Evolutionary conservation across 2,113 vertebrate species (phyloP).

Genomic region (Toxotes chatareus): DNA sequence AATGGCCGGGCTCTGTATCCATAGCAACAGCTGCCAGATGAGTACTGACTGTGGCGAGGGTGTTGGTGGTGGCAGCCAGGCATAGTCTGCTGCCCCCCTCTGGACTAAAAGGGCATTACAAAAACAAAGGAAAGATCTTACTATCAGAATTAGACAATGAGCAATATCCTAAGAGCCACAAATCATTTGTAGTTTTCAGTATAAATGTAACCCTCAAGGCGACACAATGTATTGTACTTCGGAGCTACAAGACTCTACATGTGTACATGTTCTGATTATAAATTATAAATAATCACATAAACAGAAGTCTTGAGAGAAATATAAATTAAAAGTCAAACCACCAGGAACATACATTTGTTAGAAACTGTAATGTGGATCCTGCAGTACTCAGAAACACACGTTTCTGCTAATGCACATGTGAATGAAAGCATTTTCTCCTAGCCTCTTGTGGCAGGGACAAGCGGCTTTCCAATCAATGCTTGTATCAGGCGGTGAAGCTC

Average conservation of each 20-base stretch:
- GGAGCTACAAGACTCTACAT: background rate
- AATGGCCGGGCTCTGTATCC: constrained; percentile 82
- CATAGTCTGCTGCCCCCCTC: constrained; percentile 86
- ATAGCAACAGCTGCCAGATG: constrained; percentile 90
- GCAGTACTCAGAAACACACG: background rate
- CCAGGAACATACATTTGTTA: background rate
- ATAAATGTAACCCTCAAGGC: background rate
- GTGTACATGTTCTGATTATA: background rate
- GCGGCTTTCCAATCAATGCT: constrained; percentile 37
- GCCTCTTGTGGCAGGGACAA: background rate
- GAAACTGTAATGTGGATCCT: background rate
- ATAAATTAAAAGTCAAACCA: background rate
- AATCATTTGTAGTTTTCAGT: background rate
- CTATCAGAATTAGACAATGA: background rate
- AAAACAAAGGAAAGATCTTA: constrained; percentile 53
- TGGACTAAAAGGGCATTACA: constrained; percentile 76
- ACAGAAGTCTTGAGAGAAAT: background rate
- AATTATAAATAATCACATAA: background rate
- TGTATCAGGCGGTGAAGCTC: background rate
- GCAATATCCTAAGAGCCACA: background rate
- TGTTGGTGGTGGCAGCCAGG: constrained; percentile 55
- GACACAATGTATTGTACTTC: background rate
- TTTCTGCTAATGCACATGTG: constrained; percentile 7
- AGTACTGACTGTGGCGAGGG: constrained; percentile 61
- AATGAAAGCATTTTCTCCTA: background rate